Percentiles rank a stretch among this genome's conserved stretches.
Conservation (phyloP, 1,140 invertebrate genomes). For the Agrilus planipennis region DNA sequence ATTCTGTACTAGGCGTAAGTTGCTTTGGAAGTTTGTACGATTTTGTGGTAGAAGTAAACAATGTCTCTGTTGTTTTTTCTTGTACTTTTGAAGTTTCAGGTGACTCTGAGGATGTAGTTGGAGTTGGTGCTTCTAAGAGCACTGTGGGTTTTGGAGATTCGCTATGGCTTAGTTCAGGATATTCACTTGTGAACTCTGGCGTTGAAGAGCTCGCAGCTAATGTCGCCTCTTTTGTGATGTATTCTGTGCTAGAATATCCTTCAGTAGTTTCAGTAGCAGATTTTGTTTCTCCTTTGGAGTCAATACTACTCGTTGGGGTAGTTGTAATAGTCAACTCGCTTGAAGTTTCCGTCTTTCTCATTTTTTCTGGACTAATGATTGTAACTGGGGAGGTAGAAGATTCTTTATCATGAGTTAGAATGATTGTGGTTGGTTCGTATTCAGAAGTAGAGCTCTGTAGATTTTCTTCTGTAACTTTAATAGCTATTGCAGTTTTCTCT, state of each 20-base stretch:
- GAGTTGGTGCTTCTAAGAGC: not conserved
- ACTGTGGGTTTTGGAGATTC: not conserved
- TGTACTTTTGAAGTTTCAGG: not conserved
- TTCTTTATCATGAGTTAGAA: too few species aligned
- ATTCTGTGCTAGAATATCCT: not conserved
- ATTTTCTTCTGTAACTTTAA: too few species aligned
- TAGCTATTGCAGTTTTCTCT: too few species aligned
- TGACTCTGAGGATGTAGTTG: not conserved
- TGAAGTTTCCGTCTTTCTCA: not conserved
- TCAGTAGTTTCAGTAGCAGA: not conserved
- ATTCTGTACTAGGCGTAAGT: not conserved
- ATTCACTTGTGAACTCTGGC: not conserved
- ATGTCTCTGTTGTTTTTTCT: not conserved
- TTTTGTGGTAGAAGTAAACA: not conserved
- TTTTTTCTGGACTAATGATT: not conserved
- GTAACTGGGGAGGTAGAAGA: slow-evolving; percentile 5
- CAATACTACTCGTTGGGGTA: not conserved
- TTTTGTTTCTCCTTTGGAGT: not conserved
- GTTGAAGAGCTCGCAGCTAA: not conserved
- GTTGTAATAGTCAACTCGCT: slow-evolving; percentile 6
- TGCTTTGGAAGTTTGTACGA: not conserved
- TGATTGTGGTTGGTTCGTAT: too few species aligned
- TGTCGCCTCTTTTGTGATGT: not conserved
- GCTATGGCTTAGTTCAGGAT: slow-evolving; percentile 1
- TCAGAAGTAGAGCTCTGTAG: too few species aligned